phyloP scores from a whole-genome alignment of 2,113 vertebrate species.

The Cochlearius cochlearius region DNA sequence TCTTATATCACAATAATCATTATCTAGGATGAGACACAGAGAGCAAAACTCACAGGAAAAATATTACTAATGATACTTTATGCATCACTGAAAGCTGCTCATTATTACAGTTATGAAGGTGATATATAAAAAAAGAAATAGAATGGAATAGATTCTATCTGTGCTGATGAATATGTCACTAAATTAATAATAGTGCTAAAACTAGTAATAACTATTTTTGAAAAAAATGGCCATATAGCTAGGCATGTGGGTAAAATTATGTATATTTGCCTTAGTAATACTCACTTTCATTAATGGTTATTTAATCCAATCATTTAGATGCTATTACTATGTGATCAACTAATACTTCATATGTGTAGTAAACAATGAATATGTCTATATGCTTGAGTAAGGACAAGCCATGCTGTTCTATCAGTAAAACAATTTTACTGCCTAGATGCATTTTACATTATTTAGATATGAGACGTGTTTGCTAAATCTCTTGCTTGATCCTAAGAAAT shows the following conservation, averaged over 20 bases:
- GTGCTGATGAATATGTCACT: neutral
- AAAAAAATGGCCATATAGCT: neutral
- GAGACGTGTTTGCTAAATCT: neutral
- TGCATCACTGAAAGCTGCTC: neutral
- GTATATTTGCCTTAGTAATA: neutral
- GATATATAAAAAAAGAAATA: conserved; percentile 25
- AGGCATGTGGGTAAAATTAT: neutral
- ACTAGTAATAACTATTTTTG: neutral
- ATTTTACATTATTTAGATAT: neutral
- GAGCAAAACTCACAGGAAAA: neutral
- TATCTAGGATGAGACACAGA: neutral
- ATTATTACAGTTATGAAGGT: neutral
- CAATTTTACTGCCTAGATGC: neutral
- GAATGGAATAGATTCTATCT: neutral
- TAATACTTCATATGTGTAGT: neutral
- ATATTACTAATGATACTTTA: neutral
- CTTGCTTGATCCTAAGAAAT: neutral
- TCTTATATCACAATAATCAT: neutral
- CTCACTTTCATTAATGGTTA: neutral
- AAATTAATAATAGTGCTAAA: conserved; percentile 11
- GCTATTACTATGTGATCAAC: neutral
- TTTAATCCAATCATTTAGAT: neutral
- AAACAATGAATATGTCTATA: neutral
- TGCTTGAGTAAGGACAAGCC: neutral
- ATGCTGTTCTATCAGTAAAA: neutral